Evolutionary conservation across 1,140 invertebrate species (phyloP), one percentile per base, ranked within the genome.

Genomic region (Anastrepha ludens): DNA sequence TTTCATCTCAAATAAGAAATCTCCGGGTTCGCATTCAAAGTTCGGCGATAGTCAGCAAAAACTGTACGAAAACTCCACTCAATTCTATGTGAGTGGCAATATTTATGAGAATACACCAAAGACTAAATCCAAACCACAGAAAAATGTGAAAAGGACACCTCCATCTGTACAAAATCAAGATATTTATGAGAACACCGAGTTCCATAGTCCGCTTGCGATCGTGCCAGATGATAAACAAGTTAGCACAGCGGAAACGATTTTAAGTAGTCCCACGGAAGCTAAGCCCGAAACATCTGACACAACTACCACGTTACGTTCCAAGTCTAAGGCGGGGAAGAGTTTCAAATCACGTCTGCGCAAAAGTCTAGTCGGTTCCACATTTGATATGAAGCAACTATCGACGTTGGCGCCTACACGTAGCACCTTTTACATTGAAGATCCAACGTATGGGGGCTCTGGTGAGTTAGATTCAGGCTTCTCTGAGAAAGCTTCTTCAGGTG

Each of bases 351-450:
- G 94, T 41, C 93, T 95, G 65, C 93, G 94, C 70, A 92, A 94
- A 89, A 94, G 92, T 93, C 88, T 93, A 90, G 58, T 93, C 90
- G 86, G 94, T 90, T 17, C 93, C 91, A 89, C 93, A 91, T 88
- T 91, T 91, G 89, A 95, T 93, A 92, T 93, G 93, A 91, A 92
- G 74, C 90, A 92, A 47, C 86, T 90, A 6, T 90, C 89, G 13
- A 88, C 90, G 7, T 47, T 93, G 67, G 89, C 89, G 6, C 88
- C 91, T 47, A 94, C 94, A 0, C 95, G 95, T 62, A 96, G 95
- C 67, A 96, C 95, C 2, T 96, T 96, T 90, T 96, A 96, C 90
- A 91, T 96, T 81, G 95, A 95, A 85, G 95, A 95, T 86, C 94
- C 94, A 2, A 89, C 60, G 0, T 67, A 86, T 86, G 87, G 15